Base-by-base conservation (phyloP, 2,888 invertebrate species). In the Hipparchia semele region DNA sequence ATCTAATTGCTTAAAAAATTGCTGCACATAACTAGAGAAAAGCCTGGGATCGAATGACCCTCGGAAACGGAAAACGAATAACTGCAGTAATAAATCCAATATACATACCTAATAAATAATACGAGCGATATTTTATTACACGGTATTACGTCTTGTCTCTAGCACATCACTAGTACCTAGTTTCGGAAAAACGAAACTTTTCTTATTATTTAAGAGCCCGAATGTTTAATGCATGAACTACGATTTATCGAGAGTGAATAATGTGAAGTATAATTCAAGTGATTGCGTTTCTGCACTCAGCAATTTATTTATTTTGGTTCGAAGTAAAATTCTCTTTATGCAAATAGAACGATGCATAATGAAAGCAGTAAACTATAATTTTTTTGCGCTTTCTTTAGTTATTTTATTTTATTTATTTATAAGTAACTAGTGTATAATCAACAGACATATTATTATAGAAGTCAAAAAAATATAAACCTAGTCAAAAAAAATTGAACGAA, bases 131-230 rank as follows among this genome's bases (percentile, higher is more conserved):
- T 54, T 12, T 4, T 4, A 33, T 23, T 59, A 33, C 33, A 9
- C 59, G 10, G 23, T 59, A 59, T 33, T 4, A 12, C 7, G 10
- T 39, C 10, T 39, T 39, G 23, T 10, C 39, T 33, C 53, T 5
- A n/a, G 12, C 33, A 33, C 65, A 65, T 10, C 65, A 9, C 65
- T 65, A 65, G 53, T 23, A 65, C 33, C 51, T 64, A 49, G 23
- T 87, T 83, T 82, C 77, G 85, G 81, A 84, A 76, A 82, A 80
- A 80, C 82, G 81, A 86, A 88, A 88, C 82, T 87, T 89, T 89
- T 87, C 89, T 90, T 92, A 92, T 92, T 91, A 92, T 92, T 92
- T 90, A 92, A 89, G 90, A 88, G 87, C 85, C 83, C 80, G 81
- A 80, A 92, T 92, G 92, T 91, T 90, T 92, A 90, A 92, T 93